Evolutionary conservation across 2,888 invertebrate genomes (phyloP), one percentile per base, ranked within the genome.

Genomic region (Tortrix viridana): DNA sequence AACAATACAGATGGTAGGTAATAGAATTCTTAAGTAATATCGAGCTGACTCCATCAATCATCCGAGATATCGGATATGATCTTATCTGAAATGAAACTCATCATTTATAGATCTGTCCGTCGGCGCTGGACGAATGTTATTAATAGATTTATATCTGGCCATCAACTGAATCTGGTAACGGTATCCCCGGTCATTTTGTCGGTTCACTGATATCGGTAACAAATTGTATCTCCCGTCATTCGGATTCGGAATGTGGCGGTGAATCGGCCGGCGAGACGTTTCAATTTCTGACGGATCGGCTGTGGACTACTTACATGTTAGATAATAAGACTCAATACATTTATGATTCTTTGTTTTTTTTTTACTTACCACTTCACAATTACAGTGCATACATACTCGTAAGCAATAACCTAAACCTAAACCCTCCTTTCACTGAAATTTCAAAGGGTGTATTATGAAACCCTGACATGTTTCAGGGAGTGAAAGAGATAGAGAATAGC

Each of bases 11-110:
- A 77, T 77, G 71, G 69, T 69, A 77, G 74, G 85, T 88, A 89
- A 90, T 89, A 89, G 89, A 90, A 90, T 88, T 84, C 85, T 80
- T 83, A 81, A 87, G 84, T 85, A 85, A 86, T 84, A 80, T 80
- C 74, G 75, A 80, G 78, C 78, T 74, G 75, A 76, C 72, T 73
- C 83, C 88, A 92, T 92, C 89, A 90, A 92, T 92, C 92, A 91
- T 84, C 69, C 71, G 67, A 82, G 83, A 83, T 84, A 85, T 83
- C 80, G 79, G 80, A 86, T 85, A 86, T 84, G 88, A 89, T 92
- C 88, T 89, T 89, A 91, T 91, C 91, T 89, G 85, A 86, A 89
- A 89, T 84, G 88, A 85, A 91, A 89, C 90, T 89, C 91, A 91
- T 92, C 91, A 90, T 92, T 91, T 91, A 91, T 86, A 88, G 88